Evolutionary conservation across 2,888 invertebrate genomes (phyloP), one percentile per base, ranked within the genome.

Genomic region (Tyria jacobaeae): DNA sequence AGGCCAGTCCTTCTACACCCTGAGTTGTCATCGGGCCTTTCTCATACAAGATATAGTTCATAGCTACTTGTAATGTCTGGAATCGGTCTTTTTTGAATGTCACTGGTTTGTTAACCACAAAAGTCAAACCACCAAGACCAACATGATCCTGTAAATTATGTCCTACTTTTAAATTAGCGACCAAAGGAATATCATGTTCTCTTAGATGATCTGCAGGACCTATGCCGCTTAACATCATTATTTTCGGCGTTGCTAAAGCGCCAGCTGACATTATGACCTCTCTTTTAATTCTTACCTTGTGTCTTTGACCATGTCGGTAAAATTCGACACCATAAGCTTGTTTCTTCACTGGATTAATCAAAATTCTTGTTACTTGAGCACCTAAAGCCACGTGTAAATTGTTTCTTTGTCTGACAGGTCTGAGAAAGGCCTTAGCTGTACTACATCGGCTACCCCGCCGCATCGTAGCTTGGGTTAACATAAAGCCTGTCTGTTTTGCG

Each of bases 171-270:
- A 97, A 86, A 85, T 97, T 96, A 2, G 96, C 95, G 10, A 97
- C 79, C 0, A 97, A 95, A 0, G 97, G 96, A 67, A 98, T 97
- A 6, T 94, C 95, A 68, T 96, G 95, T 62, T 96, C 95, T 61
- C 94, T 89, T 5, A 98, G 89, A 81, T 98, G 97, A 15, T 97
- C 96, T 3, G 95, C 95, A 0, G 97, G 97, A 0, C 98, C 98
- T 25, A 98, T 95, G 0, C 99, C 99, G 58, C 98, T 98, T 10
- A 99, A 85, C 98, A 99, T 98, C 71, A 99, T 94, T 24, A 99
- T 83, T 78, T 99, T 98, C 0, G 99, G 98, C 3, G 97, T 96
- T 57, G 97, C 97, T 41, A 99, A 95, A 0, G 99, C 96, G 0
- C 99, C 99, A 0, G 98, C 97, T 2, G 97, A 97, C 76, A 98